Conservation (phyloP, 1,140 invertebrate genomes). For the Ectropis grisescens region DNA sequence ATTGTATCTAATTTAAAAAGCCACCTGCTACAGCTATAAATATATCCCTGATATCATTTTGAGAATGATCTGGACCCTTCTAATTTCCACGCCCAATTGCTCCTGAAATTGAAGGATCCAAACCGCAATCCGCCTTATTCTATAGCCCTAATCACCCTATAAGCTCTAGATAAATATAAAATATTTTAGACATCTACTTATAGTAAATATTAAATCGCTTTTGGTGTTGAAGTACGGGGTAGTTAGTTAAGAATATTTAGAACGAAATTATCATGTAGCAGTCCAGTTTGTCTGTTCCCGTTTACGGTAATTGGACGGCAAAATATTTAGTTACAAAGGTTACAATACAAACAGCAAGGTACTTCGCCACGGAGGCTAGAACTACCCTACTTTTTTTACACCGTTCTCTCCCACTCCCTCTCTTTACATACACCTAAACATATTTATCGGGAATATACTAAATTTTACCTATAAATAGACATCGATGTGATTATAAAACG, state of each 20-base stretch:
- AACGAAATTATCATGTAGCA: slow-evolving; percentile 41
- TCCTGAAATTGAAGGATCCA: too few species aligned
- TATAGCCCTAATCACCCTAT: slow-evolving; percentile 59
- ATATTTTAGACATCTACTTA: slow-evolving; percentile 50
- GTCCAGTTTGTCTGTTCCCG: slow-evolving; percentile 42
- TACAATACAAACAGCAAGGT: too few species aligned
- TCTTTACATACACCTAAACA: too few species aligned
- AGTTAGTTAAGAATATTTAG: slow-evolving; percentile 21
- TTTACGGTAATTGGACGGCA: slow-evolving; percentile 53
- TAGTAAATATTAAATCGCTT: slow-evolving; percentile 21
- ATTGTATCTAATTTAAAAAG: slow-evolving; percentile 53
- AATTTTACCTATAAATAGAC: too few species aligned
- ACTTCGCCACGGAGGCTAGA: too few species aligned
- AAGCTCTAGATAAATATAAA: slow-evolving; percentile 67
- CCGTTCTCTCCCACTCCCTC: too few species aligned
- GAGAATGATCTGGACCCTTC: neutral
- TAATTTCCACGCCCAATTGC: too few species aligned
- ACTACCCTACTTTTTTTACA: too few species aligned
- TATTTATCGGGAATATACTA: too few species aligned
- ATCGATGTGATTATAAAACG: too few species aligned
- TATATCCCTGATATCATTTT: slow-evolving; percentile 43
- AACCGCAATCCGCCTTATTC: slow-evolving; percentile 3
- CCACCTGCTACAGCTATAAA: slow-evolving; percentile 29
- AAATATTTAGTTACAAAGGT: slow-evolving; percentile 37
- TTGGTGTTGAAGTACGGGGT: slow-evolving; percentile 44